Base-by-base conservation (phyloP, 2,888 invertebrate species). In the Leptothorax acervorum region DNA sequence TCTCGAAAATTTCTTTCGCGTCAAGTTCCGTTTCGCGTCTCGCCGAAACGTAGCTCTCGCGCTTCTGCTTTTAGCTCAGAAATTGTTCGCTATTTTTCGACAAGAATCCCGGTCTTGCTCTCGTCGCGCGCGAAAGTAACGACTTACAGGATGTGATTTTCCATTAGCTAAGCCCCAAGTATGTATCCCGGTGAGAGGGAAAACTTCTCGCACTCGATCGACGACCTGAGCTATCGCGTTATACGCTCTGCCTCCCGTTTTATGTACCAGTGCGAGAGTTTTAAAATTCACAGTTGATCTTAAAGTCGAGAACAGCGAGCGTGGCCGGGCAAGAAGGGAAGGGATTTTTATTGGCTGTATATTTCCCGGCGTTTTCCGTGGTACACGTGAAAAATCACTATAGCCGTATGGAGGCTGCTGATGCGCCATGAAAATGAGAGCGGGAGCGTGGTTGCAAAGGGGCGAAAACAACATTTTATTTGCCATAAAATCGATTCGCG, bases 391-490 rank as follows among this genome's bases (percentile, higher is more conserved):
- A 84, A 86, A 86, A 81, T 85, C 75, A 71, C 74, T 71, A 71
- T 65, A 63, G 63, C 70, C 28, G 45, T 45, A 75, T 55, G 63
- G 63, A 79, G 48, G 28, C 31, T 39, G 48, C 18, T 68, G 71
- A 48, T 68, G 62, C 57, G 51, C 51, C n/a, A 62, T 62, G 35
- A 51, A 42, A 70, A 53, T 60, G 48, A 57, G 45, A 66, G 55
- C n/a, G 18, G n/a, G 31, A 53, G n/a, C n/a, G 1, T 45, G n/a
- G 18, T 45, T 3, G 39, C 62, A 48, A 48, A 39, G n/a, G 51
- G 42, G 63, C 15, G 75, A 86, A 71, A 84, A 84, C 83, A 84
- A 84, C 84, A 84, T 86, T 86, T 86, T 83, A 86, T 86, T 81
- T 55, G 35, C 63, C 75, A 75, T 86, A 84, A 86, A 86, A 84